These are phyloP conservation scores for Pristionchus japonicus DNA, from an alignment of 2,888 invertebrate species.

Conservation along the genomic window DNA sequence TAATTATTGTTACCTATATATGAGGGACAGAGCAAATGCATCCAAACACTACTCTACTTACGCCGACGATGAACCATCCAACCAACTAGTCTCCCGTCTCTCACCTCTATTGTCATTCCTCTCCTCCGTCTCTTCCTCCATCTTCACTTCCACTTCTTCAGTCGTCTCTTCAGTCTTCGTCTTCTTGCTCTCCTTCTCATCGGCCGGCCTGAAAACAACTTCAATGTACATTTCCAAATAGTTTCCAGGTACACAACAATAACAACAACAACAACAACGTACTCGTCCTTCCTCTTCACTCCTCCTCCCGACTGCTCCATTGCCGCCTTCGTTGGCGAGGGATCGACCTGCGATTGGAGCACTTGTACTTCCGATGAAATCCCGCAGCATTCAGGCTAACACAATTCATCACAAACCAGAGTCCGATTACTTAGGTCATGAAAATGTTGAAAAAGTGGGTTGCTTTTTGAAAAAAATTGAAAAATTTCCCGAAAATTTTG, in stretches of 20 bases:
- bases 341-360: neutral
- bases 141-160: neutral
- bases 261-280: neutral
- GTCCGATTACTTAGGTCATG: too few species aligned
- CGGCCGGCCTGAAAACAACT: neutral
- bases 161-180: neutral
- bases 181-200: neutral
- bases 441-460: too few species aligned
- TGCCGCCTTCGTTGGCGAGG: neutral
- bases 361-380: neutral
- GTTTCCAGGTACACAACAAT: too few species aligned
- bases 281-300: neutral
- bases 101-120: neutral
- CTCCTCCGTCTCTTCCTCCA: neutral
- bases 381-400: neutral
- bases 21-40: neutral
- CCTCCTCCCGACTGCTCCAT: slow-evolving; percentile 28
- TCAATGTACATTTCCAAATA: too few species aligned
- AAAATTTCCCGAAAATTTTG: too few species aligned
- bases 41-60: too few species aligned
- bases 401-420: too few species aligned
- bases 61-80: too few species aligned
- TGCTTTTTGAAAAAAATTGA: too few species aligned
- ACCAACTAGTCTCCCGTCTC: neutral
- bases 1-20: neutral